These are phyloP conservation scores for Pseudobourletiella spinata DNA, from an alignment of 1,140 invertebrate genomes.

Conservation along the genomic window DNA sequence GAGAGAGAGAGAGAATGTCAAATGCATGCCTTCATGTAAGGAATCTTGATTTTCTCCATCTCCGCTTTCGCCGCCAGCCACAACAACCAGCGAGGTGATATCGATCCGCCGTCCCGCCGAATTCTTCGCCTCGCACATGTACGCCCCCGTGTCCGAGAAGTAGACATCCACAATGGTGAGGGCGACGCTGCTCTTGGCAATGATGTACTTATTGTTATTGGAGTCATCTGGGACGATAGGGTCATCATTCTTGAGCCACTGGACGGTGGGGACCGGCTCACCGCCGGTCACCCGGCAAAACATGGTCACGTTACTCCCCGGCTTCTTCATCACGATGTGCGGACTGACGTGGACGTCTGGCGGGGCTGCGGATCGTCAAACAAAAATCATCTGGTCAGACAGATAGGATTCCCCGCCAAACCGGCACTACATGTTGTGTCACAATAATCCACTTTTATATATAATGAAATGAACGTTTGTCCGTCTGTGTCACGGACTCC, in stretches of 20 bases:
- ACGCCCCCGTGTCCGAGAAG: slow-evolving; percentile 64
- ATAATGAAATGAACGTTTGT: too few relatives aligned
- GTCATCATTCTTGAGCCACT: slow-evolving; percentile 66
- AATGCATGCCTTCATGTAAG: neutral
- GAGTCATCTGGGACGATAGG: slow-evolving; percentile 39
- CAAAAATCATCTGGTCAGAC: too few relatives aligned
- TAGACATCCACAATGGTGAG: slow-evolving; percentile 56
- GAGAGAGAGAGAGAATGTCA: neutral
- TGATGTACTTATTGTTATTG: slow-evolving; percentile 51
- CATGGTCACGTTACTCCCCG: slow-evolving; percentile 57
- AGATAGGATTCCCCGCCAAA: too few relatives aligned
- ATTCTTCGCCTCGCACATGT: slow-evolving; percentile 66
- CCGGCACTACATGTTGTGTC: too few relatives aligned
- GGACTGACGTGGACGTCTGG: slow-evolving; percentile 61
- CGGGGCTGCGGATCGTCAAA: slow-evolving; percentile 54
- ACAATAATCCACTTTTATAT: too few relatives aligned
- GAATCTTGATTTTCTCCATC: neutral
- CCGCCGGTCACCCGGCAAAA: slow-evolving; percentile 61
- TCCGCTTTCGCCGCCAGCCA: slow-evolving; percentile 48
- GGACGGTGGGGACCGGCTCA: slow-evolving; percentile 51
- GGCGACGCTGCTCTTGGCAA: slow-evolving; percentile 61
- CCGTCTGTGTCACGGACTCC: too few relatives aligned
- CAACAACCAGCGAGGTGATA: slow-evolving; percentile 60
- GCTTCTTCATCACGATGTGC: slow-evolving; percentile 55
- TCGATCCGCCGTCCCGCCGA: slow-evolving; percentile 59